Evolutionary conservation across 2,113 vertebrate genomes (phyloP), one percentile per base, ranked within the genome.

Genomic region (Megalops atlanticus): DNA sequence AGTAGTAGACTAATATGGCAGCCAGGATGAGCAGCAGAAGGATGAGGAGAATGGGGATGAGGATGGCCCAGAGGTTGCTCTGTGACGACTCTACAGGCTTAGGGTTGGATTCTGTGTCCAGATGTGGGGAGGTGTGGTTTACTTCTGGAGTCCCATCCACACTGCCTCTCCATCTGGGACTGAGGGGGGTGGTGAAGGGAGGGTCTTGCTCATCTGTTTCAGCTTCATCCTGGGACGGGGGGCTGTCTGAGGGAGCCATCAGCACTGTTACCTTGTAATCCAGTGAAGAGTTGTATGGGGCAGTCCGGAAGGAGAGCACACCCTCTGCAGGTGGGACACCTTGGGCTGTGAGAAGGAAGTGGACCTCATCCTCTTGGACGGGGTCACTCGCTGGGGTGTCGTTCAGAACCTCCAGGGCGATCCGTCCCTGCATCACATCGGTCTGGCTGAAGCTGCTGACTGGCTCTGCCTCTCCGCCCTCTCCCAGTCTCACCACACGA

Each of bases 1-100:
- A 88, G 88, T 96, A 98, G 90, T 97, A 98, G 31, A 96, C 92
- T 85, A 99, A 87, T 1, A 97, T 88, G 54, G 94, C 83, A 15
- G 96, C 94, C 85, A 98, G 87, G 0, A 95, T 90, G 81, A 99
- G 85, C 2, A 99, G 94, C 49, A 97, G 90, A 1, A 97, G 86
- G 69, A 97, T 91, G 39, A 98, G 93, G 80, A 98, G 94, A 43
- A 98, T 91, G 0, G 98, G 97, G 47, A 99, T 95, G 85, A 99
- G 96, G 84, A 99, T 91, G 21, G 95, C 96, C 94, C 97, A 98
- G 86, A 99, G 90, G 84, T 96, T 96, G 87, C 94, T 92, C 78
- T 93, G 94, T 0, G 88, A 94, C 85, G 90, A 95, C 90, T 90
- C 90, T 38, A 79, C 92, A 78, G 90, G 84, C 41, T 84, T 90